Conservation (phyloP, 2,113 vertebrate genomes). For the Lasiurus cinereus region DNA sequence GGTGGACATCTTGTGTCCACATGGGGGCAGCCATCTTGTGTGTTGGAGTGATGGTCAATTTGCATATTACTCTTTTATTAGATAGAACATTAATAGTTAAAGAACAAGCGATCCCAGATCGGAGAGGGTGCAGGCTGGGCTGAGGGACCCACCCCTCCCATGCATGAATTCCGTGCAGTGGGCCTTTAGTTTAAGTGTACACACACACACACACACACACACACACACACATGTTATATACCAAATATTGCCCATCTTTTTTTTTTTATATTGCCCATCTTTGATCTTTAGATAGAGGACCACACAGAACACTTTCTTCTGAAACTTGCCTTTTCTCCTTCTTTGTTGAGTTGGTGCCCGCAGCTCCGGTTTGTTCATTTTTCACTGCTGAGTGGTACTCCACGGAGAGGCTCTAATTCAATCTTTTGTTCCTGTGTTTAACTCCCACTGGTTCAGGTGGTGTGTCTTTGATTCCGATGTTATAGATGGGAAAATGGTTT, state of each 20-base stretch:
- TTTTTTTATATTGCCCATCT: not conserved
- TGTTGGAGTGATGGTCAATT: too few relatives aligned
- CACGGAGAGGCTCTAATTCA: accelerated
- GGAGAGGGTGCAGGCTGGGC: too few relatives aligned
- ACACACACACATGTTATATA: too few relatives aligned
- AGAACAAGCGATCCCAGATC: too few relatives aligned
- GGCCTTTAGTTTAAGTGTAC: too few relatives aligned
- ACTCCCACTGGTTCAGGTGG: not conserved
- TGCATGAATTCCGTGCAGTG: too few relatives aligned
- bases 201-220: too few relatives aligned
- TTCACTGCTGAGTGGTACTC: not conserved
- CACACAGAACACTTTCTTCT: not conserved
- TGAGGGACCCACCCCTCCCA: too few relatives aligned
- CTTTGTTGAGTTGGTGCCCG: accelerated
- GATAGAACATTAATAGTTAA: too few relatives aligned
- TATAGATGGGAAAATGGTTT: not conserved
- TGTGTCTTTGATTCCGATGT: not conserved
- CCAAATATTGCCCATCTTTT: not conserved
- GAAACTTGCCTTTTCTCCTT: not conserved
- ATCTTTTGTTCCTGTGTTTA: not conserved
- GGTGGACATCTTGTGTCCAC: too few relatives aligned
- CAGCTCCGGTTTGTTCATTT: not conserved
- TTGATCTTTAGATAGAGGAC: not conserved
- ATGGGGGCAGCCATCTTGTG: too few relatives aligned
- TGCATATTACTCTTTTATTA: too few relatives aligned